Evolutionary conservation across 2,113 vertebrate genomes (phyloP).

Genomic region (Indri indri): DNA sequence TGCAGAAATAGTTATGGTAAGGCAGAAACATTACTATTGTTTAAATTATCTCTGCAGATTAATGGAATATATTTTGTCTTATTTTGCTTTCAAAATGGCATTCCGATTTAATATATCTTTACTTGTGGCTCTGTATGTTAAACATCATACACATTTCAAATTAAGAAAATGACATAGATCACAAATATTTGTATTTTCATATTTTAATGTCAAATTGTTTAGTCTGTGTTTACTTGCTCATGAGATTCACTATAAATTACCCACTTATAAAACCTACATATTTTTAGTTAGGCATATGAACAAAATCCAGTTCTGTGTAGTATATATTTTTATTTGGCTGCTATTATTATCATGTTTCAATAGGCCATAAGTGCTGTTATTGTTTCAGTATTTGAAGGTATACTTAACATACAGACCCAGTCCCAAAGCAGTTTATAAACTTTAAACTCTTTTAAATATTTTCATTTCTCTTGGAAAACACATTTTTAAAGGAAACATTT

Average conservation of each 20-base stretch:
- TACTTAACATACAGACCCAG: neutral
- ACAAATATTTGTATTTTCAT: constrained; percentile 64
- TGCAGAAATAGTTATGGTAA: constrained; percentile 49
- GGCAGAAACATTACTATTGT: neutral
- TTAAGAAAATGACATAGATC: constrained; percentile 69
- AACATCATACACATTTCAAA: constrained; percentile 62
- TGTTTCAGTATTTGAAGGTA: constrained; percentile 15
- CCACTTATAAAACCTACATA: constrained; percentile 63
- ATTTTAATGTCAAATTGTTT: constrained; percentile 63
- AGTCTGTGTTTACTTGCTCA: constrained; percentile 71
- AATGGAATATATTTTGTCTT: neutral
- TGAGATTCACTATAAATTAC: constrained; percentile 60
- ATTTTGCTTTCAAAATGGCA: neutral
- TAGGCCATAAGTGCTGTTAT: neutral
- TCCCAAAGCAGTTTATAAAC: neutral
- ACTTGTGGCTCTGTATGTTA: neutral
- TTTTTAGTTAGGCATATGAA: constrained; percentile 57
- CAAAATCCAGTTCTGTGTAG: constrained; percentile 2
- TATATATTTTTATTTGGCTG: neutral
- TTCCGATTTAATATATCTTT: neutral
- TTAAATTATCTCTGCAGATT: constrained; percentile 29
- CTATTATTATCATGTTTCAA: constrained; percentile 3
- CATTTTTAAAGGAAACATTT: constrained; percentile 33
- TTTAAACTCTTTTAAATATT: constrained; percentile 17
- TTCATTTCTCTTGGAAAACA: constrained; percentile 19